Conservation (phyloP, 2,888 invertebrate species). For the Agrochola lota region DNA sequence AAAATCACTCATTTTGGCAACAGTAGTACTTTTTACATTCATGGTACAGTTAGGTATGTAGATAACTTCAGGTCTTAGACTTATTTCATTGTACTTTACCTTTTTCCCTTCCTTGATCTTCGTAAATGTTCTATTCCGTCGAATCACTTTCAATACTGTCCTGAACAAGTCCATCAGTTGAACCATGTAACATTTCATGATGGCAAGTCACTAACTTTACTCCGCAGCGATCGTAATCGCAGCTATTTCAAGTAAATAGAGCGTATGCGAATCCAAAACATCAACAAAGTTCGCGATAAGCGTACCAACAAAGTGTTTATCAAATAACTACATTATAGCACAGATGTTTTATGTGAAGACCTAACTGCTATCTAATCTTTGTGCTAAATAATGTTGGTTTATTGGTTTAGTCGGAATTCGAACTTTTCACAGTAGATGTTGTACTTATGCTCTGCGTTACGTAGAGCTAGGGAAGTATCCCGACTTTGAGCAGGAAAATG, state of each 20-base stretch:
- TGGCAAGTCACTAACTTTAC: slow-evolving; percentile 1
- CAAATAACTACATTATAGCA: slow-evolving; percentile 59
- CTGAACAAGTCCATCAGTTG: slow-evolving; percentile 30
- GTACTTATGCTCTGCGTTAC: not conserved
- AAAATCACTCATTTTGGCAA: not conserved
- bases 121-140: not conserved
- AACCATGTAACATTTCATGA: slow-evolving; percentile 43
- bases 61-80: not conserved
- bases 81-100: slow-evolving; percentile 30
- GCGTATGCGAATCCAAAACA: slow-evolving; percentile 43
- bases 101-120: slow-evolving; percentile 21
- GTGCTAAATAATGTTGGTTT: slow-evolving; percentile 35
- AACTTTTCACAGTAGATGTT: slow-evolving; percentile 20
- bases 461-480: not conserved
- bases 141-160: slow-evolving; percentile 18
- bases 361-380: slow-evolving; percentile 49
- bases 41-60: no score
- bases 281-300: slow-evolving; percentile 58
- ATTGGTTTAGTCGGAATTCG: slow-evolving; percentile 7
- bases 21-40: not conserved
- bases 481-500: not conserved
- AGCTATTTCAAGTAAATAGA: slow-evolving; percentile 57
- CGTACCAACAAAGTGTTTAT: slow-evolving; percentile 45
- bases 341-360: slow-evolving; percentile 43
- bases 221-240: slow-evolving; percentile 41